phyloP scores from a whole-genome alignment of 2,797 vertebrate genomes.

The Hirundo rustica region DNA sequence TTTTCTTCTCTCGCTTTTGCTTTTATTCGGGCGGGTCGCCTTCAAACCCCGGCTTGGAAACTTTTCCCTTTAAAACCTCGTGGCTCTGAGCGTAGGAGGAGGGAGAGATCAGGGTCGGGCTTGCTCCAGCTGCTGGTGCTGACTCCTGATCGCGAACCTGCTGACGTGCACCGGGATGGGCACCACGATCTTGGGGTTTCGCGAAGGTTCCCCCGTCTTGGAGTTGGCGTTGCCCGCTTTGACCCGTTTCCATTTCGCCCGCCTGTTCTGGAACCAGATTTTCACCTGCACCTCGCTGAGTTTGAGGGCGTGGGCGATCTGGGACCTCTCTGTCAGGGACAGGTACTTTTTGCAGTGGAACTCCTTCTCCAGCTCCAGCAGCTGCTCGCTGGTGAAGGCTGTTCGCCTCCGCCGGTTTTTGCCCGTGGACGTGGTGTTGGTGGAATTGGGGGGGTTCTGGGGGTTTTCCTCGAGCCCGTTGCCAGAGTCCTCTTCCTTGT shows the following conservation, averaged over 20 bases:
- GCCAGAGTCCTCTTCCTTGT: conserved; percentile 87
- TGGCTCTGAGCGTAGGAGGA: background rate
- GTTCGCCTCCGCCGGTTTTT: conserved; percentile 94
- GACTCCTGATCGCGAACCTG: conserved; percentile 95
- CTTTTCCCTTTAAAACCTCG: background rate
- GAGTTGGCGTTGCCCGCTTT: conserved; percentile 97
- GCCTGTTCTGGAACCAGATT: conserved; percentile 99
- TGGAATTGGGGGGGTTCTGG: conserved; percentile 66
- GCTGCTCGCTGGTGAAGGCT: conserved; percentile 97
- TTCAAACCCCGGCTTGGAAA: background rate
- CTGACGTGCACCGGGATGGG: conserved; percentile 98
- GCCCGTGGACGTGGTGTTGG: conserved; percentile 80
- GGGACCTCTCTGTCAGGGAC: conserved; percentile 94
- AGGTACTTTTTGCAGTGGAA: conserved; percentile 99
- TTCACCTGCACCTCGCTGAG: conserved; percentile 99
- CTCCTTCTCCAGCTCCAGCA: conserved; percentile 97
- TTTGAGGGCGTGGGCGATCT: conserved; percentile 97
- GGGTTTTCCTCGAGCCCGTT: conserved; percentile 76
- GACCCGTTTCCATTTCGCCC: conserved; percentile 97
- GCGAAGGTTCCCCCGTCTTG: conserved; percentile 94
- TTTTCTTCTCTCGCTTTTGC: too few relatives aligned
- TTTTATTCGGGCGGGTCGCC: background rate
- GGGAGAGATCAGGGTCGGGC: conserved; percentile 80
- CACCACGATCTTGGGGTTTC: conserved; percentile 98
- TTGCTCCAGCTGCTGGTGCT: conserved; percentile 98